Conservation (phyloP, 2,797 vertebrate species). For the Phrynocephalus vlangalii region DNA sequence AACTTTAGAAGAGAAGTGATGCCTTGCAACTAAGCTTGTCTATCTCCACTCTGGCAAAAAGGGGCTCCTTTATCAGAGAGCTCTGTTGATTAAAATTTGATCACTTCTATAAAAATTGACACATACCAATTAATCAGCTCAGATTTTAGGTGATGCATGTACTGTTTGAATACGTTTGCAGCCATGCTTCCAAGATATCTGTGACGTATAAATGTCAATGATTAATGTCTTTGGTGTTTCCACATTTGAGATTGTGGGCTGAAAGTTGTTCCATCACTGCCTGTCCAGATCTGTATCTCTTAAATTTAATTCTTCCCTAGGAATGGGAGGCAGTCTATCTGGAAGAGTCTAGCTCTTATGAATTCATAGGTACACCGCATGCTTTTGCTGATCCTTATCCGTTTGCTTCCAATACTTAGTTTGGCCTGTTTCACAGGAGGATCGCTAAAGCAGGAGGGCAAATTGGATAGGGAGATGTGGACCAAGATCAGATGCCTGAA, state of each 20-base stretch:
- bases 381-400: not conserved
- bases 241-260: not conserved
- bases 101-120: not conserved
- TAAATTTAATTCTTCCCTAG: not conserved
- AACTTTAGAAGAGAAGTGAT: no score
- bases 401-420: not conserved
- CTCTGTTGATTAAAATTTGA: not conserved
- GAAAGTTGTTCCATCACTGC: not conserved
- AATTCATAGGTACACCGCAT: not conserved
- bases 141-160: not conserved
- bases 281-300: not conserved
- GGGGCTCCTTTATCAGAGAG: not conserved
- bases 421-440: accelerated
- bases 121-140: not conserved
- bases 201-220: not conserved
- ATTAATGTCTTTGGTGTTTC: not conserved
- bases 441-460: not conserved
- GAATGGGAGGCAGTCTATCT: not conserved
- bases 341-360: accelerated
- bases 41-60: not conserved
- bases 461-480: conserved; percentile 1
- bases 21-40: no score
- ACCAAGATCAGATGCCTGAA: conserved; percentile 32
- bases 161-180: not conserved
- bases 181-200: not conserved